Conservation (phyloP, 2,888 invertebrate species). For the Anoncus sp. region DNA sequence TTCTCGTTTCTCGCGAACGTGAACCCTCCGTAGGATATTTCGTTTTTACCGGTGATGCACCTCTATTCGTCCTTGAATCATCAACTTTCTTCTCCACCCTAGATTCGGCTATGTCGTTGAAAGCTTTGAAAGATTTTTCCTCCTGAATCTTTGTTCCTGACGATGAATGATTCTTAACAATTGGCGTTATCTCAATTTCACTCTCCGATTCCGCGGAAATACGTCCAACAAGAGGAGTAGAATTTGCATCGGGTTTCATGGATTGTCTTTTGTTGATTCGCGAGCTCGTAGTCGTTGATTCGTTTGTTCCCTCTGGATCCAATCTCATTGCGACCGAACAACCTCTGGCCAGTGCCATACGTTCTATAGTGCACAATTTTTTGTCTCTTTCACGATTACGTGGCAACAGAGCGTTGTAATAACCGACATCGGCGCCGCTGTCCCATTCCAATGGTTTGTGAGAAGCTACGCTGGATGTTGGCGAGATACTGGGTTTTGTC, state of each 20-base stretch:
- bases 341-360: constrained; percentile 84
- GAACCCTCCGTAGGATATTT: constrained; percentile 66
- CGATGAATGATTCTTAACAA: constrained; percentile 76
- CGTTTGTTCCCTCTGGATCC: constrained; percentile 83
- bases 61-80: constrained; percentile 14
- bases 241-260: constrained; percentile 78
- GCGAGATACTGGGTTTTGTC: constrained; percentile 86
- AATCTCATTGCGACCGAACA: constrained; percentile 81
- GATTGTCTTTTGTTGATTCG: constrained; percentile 50
- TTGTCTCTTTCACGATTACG: constrained; percentile 83
- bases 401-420: constrained; percentile 84
- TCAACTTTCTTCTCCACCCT: neutral
- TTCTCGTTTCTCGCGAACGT: constrained; percentile 27
- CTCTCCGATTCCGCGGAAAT: constrained; percentile 72
- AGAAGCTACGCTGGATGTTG: constrained; percentile 90
- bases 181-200: constrained; percentile 80
- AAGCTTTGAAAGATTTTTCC: constrained; percentile 46
- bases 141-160: constrained; percentile 71
- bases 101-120: neutral
- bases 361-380: constrained; percentile 86
- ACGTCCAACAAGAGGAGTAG: constrained; percentile 73
- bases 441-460: constrained; percentile 94
- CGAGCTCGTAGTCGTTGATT: constrained; percentile 63
- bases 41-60: constrained; percentile 27
- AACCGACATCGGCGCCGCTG: constrained; percentile 94